Percentiles rank a stretch among this genome's conserved stretches.
These are phyloP conservation scores for Catonia carolina DNA, from an alignment of 2,888 invertebrate species.

Conservation along the genomic window DNA sequence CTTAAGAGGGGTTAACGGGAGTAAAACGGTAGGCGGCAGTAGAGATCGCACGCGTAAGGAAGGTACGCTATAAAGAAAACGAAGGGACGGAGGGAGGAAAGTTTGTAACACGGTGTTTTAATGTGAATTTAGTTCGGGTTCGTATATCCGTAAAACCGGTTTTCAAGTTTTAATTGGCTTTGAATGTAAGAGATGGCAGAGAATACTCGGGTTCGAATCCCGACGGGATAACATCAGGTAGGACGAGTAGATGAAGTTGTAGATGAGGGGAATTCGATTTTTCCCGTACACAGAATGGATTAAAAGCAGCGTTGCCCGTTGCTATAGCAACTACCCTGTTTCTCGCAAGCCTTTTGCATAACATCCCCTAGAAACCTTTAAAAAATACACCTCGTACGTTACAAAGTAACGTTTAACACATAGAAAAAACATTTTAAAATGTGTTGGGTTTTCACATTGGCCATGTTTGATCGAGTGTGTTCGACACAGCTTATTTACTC, in stretches of 20 bases:
- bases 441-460: too few relatives aligned
- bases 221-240: neutral
- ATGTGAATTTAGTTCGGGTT: constrained; percentile 13
- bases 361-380: neutral
- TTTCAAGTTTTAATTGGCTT: constrained; percentile 12
- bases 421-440: too few relatives aligned
- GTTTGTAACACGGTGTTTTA: constrained; percentile 1
- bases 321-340: constrained; percentile 1
- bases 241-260: neutral
- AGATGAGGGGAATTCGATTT: neutral
- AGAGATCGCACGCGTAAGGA: too few relatives aligned
- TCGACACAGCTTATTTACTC: too few relatives aligned
- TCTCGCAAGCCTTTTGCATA: constrained; percentile 10
- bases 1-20: too few relatives aligned
- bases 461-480: too few relatives aligned
- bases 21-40: too few relatives aligned
- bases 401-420: too few relatives aligned
- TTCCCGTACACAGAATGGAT: constrained; percentile 13
- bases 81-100: neutral
- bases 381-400: neutral
- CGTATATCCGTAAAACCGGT: constrained; percentile 12
- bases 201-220: neutral
- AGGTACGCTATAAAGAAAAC: too few relatives aligned
- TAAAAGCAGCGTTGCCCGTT: constrained; percentile 10
- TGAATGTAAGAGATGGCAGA: neutral